Evolutionary conservation across 2,113 vertebrate species (phyloP).

Genomic region (Daboia siamensis): DNA sequence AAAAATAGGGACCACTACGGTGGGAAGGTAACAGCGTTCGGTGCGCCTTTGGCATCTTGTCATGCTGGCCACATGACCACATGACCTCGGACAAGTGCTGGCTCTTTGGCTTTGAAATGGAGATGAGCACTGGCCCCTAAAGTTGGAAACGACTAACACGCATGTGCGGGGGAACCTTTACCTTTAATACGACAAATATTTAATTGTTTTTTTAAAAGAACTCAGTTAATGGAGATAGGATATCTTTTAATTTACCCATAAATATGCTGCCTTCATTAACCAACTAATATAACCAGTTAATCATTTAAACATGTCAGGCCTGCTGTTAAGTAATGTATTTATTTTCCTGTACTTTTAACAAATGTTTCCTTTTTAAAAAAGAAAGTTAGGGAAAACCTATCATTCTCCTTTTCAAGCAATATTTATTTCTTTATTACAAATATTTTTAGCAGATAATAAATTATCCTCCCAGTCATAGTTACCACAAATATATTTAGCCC

Average conservation of each 20-base stretch:
- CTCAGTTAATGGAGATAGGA: not conserved
- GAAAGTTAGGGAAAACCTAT: not conserved
- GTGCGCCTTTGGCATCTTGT: too few relatives aligned
- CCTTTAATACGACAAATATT: not conserved
- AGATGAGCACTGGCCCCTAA: too few relatives aligned
- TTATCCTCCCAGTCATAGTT: not conserved
- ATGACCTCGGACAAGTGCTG: too few relatives aligned
- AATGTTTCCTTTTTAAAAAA: not conserved
- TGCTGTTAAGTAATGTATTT: not conserved
- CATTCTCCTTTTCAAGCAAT: not conserved
- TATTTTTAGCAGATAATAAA: not conserved
- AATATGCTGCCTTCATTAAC: not conserved
- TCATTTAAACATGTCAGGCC: not conserved
- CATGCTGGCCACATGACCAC: too few relatives aligned
- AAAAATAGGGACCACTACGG: too few relatives aligned
- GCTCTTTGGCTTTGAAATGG: too few relatives aligned
- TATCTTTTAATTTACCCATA: not conserved
- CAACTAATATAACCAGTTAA: not conserved
- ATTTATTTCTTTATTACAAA: not conserved
- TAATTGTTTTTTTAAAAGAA: not conserved
- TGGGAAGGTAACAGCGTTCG: too few relatives aligned
- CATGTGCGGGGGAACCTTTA: too few relatives aligned
- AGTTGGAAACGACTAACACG: too few relatives aligned
- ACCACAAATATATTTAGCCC: not conserved
- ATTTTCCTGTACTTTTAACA: not conserved